Evolutionary conservation across 2,113 vertebrate species (phyloP).

Genomic region (Helogale parvula): DNA sequence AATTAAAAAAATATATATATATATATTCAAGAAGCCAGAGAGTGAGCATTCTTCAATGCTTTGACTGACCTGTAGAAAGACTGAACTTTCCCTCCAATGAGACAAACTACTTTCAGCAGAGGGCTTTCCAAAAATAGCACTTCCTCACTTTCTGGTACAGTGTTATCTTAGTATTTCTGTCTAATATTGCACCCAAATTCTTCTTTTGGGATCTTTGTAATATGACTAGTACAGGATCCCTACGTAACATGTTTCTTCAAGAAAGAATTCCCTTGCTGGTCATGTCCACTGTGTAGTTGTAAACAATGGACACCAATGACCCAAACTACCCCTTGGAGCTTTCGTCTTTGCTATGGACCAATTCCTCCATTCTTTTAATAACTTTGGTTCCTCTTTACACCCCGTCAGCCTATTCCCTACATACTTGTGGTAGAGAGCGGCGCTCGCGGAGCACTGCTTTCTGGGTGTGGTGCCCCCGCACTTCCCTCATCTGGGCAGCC

Average conservation of each 20-base stretch:
- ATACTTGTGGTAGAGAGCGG: conserved; percentile 70
- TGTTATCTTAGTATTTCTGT: neutral
- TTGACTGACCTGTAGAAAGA: conserved; percentile 26
- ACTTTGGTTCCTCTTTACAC: conserved; percentile 75
- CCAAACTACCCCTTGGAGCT: conserved; percentile 27
- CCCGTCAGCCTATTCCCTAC: conserved; percentile 49
- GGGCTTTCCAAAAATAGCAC: conserved; percentile 61
- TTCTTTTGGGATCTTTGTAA: neutral
- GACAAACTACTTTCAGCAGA: conserved; percentile 51
- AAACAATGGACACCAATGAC: conserved; percentile 5
- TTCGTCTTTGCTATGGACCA: conserved; percentile 36
- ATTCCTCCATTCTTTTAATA: conserved; percentile 79
- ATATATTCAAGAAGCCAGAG: neutral
- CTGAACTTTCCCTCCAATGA: conserved; percentile 49
- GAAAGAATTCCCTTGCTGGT: neutral
- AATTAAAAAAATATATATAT: neutral
- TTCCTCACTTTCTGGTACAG: conserved; percentile 64
- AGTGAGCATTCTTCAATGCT: neutral
- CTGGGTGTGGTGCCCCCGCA: conserved; percentile 42
- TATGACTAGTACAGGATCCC: neutral
- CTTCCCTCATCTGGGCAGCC: conserved; percentile 63
- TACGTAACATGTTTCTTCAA: neutral
- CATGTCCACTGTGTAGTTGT: neutral
- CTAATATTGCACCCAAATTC: neutral
- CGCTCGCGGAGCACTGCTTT: neutral